Conservation (phyloP, 2,113 vertebrate species). For the Mustela nigripes region DNA sequence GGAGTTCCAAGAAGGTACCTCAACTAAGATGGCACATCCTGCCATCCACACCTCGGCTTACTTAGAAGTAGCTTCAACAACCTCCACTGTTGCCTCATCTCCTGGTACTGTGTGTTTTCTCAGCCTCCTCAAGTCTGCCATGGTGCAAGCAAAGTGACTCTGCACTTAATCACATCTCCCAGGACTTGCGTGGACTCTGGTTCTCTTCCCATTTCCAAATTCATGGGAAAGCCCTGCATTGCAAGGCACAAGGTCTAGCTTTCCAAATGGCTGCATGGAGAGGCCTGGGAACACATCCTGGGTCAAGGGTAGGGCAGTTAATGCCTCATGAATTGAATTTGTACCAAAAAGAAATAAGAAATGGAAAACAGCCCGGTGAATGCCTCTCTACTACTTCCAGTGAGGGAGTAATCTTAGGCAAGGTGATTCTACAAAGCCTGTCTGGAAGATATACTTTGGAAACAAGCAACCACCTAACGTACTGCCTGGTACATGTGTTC, state of each 20-base stretch:
- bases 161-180: neutral
- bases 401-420: neutral
- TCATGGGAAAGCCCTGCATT: neutral
- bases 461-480: neutral
- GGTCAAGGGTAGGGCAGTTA: neutral
- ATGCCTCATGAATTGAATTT: neutral
- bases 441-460: neutral
- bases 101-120: neutral
- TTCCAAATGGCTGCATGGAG: neutral
- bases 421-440: neutral
- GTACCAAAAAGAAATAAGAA: neutral
- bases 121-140: neutral
- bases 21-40: neutral
- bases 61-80: too few species aligned
- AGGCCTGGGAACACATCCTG: neutral
- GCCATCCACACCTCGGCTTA: neutral
- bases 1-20: neutral
- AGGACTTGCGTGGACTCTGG: neutral
- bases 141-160: neutral
- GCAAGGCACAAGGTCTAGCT: neutral
- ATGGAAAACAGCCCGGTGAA: neutral
- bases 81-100: neutral
- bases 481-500: neutral
- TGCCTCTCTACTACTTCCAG: neutral
- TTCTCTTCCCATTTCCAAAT: neutral